A percentile compares a stretch with the other conserved stretches of the same genome.
These are phyloP conservation scores for Prunella strophiata DNA, from an alignment of 2,797 vertebrate species.

Conservation along the genomic window DNA sequence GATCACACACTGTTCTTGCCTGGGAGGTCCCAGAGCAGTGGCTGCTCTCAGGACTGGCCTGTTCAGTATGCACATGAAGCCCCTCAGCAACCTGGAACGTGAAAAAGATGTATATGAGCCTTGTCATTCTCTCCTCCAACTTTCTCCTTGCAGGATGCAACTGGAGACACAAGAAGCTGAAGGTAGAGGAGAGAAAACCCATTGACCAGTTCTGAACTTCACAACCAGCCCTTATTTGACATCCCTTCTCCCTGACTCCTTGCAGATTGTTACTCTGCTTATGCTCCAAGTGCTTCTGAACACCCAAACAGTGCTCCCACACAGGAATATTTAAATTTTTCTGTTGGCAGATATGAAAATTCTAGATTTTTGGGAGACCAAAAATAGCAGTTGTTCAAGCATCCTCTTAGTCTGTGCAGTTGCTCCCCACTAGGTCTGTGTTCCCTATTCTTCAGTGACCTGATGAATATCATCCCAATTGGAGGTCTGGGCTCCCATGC, in stretches of 20 bases:
- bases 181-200: not conserved
- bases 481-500: not conserved
- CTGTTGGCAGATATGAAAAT: not conserved
- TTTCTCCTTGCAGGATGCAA: not conserved
- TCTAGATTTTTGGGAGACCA: not conserved
- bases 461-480: not conserved
- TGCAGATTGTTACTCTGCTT: not conserved
- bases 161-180: not conserved
- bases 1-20: not conserved
- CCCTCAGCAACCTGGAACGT: fast-evolving
- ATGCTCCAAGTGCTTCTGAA: not conserved
- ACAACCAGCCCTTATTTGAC: not conserved
- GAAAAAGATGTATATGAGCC: fast-evolving
- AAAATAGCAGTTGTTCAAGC: not conserved
- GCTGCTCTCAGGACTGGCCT: not conserved
- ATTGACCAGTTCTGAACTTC: not conserved
- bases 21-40: not conserved
- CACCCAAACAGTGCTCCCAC: not conserved
- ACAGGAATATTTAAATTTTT: not conserved
- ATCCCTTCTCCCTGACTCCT: not conserved
- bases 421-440: not conserved
- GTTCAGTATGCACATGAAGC: not conserved
- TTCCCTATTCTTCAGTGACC: not conserved
- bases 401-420: not conserved
- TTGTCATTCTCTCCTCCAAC: not conserved